Conservation (phyloP, 2,113 vertebrate genomes). For the Chionis minor region DNA sequence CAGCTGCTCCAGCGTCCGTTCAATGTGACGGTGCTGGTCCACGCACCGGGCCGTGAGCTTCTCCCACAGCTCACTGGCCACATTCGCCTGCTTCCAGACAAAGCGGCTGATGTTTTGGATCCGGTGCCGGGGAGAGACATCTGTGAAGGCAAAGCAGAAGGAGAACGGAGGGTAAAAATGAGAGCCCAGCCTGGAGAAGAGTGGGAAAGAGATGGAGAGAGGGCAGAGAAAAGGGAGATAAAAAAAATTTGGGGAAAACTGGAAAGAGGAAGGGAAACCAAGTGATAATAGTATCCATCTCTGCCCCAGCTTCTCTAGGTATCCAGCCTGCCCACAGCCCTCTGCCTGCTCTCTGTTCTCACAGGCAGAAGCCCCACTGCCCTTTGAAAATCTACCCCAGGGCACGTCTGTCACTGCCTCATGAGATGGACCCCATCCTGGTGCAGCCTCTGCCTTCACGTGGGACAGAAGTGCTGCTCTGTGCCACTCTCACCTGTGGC, state of each 20-base stretch:
- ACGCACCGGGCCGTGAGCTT: slow-evolving; percentile 92
- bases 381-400: too few species aligned
- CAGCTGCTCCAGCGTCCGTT: slow-evolving; percentile 89
- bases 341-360: too few species aligned
- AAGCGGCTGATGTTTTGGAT: slow-evolving; percentile 93
- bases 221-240: background rate
- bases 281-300: background rate
- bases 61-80: slow-evolving; percentile 96
- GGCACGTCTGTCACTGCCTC: too few species aligned
- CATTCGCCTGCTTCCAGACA: slow-evolving; percentile 96
- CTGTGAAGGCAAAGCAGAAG: slow-evolving; percentile 59
- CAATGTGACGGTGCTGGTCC: slow-evolving; percentile 94
- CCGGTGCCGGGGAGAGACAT: slow-evolving; percentile 86
- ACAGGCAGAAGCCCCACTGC: too few species aligned
- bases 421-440: too few species aligned
- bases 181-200: background rate
- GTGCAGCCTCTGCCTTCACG: too few species aligned
- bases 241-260: background rate
- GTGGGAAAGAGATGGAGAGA: background rate
- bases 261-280: background rate
- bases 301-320: too few species aligned
- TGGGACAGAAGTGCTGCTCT: too few species aligned
- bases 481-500: too few species aligned
- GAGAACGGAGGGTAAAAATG: background rate
- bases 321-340: too few species aligned